Evolutionary conservation across 1,140 invertebrate genomes (phyloP).

Genomic region (Zaprionus capensis): DNA sequence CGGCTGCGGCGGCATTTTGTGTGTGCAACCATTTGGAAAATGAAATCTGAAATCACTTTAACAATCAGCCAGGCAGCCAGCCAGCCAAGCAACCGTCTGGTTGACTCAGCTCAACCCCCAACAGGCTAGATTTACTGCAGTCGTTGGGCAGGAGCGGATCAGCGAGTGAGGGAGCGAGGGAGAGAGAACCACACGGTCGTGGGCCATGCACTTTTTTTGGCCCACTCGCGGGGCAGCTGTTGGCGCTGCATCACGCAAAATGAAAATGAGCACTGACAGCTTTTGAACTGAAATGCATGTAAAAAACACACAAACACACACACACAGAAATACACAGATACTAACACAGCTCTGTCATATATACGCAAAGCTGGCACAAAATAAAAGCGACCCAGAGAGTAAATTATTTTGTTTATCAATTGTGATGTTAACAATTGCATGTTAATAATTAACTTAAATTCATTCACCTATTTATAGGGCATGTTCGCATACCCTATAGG

Average conservation of each 20-base stretch:
- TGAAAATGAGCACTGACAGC: slow-evolving; percentile 46
- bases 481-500: neutral
- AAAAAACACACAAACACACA: neutral
- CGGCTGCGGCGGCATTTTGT: slow-evolving; percentile 54
- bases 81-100: neutral
- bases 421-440: slow-evolving; percentile 38
- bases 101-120: slow-evolving; percentile 38
- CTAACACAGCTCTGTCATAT: neutral
- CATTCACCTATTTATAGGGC: slow-evolving; percentile 16
- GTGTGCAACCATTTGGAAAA: slow-evolving; percentile 74
- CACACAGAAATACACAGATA: neutral
- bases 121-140: neutral
- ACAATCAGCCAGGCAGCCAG: slow-evolving; percentile 31
- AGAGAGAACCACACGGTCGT: no score
- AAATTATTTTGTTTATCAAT: slow-evolving; percentile 44
- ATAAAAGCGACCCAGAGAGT: slow-evolving; percentile 1
- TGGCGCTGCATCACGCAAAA: slow-evolving; percentile 40
- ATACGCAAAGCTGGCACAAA: neutral
- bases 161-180: neutral
- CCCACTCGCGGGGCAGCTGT: slow-evolving; percentile 42
- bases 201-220: slow-evolving; percentile 24
- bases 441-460: slow-evolving; percentile 61
- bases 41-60: slow-evolving; percentile 67
- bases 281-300: slow-evolving; percentile 14
- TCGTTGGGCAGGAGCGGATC: neutral